Evolutionary conservation across 2,113 vertebrate species (phyloP).

Genomic region (Misgurnus mizolepis): DNA sequence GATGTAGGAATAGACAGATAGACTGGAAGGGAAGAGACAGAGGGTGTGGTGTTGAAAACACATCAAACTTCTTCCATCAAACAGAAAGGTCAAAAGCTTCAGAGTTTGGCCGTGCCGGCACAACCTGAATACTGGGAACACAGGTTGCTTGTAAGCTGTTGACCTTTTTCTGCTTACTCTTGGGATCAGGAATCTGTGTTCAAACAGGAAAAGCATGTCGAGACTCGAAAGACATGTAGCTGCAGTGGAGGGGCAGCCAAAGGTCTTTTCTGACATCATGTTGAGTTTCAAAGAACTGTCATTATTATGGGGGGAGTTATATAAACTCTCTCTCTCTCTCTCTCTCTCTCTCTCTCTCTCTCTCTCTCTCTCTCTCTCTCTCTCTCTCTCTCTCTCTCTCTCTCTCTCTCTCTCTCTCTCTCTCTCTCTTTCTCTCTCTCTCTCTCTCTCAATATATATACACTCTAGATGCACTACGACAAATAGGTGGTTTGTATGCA

Average conservation of each 20-base stretch:
- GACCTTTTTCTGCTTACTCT: conserved; percentile 31
- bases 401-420: too few relatives aligned
- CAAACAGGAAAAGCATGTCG: conserved; percentile 15
- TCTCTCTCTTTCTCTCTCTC: too few relatives aligned
- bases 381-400: too few relatives aligned
- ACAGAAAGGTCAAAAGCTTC: conserved; percentile 47
- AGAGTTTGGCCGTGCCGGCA: not conserved
- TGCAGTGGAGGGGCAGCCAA: conserved; percentile 8
- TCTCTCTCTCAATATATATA: not conserved
- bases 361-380: too few relatives aligned
- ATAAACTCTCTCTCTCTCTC: not conserved
- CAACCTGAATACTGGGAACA: conserved; percentile 12
- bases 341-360: too few relatives aligned
- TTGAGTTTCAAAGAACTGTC: conserved; percentile 2
- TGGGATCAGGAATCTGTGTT: conserved; percentile 19
- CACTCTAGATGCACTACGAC: not conserved
- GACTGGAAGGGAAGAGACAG: not conserved
- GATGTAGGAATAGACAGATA: not conserved
- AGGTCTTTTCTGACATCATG: not conserved
- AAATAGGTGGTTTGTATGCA: not conserved
- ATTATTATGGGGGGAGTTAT: not conserved
- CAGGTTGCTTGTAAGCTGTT: conserved; percentile 12
- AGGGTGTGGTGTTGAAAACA: conserved; percentile 12
- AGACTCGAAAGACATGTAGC: not conserved
- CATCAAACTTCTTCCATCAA: conserved; percentile 29